Conservation (phyloP, 92 coral and sea anemone genomes). For the Metridium senile region DNA sequence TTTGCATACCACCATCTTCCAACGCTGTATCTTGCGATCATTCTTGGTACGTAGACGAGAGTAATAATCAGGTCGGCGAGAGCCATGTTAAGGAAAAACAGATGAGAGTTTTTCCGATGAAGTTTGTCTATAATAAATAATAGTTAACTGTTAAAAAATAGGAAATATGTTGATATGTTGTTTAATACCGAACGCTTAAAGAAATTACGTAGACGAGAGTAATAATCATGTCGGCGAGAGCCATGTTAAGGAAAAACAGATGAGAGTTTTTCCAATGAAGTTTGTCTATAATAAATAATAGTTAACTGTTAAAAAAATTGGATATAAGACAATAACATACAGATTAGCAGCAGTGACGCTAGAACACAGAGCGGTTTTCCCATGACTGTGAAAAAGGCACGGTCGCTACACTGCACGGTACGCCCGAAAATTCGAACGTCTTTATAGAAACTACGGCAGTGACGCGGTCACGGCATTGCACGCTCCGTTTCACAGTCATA, state of each 20-base stretch:
- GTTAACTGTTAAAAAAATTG: too few species aligned
- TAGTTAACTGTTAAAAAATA: too few species aligned
- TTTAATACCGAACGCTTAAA: neutral
- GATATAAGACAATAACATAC: too few species aligned
- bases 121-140: neutral
- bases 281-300: neutral
- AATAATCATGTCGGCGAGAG: conserved; percentile 40
- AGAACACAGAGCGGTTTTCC: too few species aligned
- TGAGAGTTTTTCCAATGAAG: conserved; percentile 1
- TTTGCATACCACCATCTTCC: conserved; percentile 36
- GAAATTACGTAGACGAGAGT: neutral
- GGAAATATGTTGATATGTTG: conserved; percentile 7
- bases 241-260: conserved; percentile 45
- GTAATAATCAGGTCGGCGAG: conserved; percentile 44
- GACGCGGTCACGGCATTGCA: too few species aligned
- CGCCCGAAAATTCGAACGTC: too few species aligned
- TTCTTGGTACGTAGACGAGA: conserved; percentile 48
- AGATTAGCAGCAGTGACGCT: too few species aligned
- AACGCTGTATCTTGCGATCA: conserved; percentile 20
- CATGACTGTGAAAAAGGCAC: too few species aligned
- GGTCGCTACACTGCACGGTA: too few species aligned
- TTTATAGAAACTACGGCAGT: too few species aligned
- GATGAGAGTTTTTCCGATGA: conserved; percentile 4
- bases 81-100: conserved; percentile 49
- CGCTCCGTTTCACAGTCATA: too few species aligned